Evolutionary conservation across 2,888 invertebrate species (phyloP).

Genomic region (Drosophila colorata): DNA sequence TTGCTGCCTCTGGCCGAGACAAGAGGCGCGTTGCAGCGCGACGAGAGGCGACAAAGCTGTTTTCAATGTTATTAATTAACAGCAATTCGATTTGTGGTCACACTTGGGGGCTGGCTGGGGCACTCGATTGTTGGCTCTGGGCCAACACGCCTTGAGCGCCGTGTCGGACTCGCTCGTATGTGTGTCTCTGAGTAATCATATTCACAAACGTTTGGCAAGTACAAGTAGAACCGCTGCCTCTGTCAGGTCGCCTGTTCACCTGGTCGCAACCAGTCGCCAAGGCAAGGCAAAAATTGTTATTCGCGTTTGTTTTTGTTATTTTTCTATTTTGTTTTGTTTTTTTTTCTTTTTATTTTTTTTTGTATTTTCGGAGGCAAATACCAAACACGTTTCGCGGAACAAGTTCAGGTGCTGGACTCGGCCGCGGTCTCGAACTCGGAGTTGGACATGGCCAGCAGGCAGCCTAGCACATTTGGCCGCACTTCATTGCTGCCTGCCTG

Average conservation of each 20-base stretch:
- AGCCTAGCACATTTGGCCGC: conserved; percentile 41
- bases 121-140: conserved; percentile 54
- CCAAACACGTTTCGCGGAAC: conserved; percentile 76
- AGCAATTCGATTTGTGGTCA: conserved; percentile 74
- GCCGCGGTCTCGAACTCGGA: conserved; percentile 28
- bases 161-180: conserved; percentile 19
- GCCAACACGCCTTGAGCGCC: conserved; percentile 32
- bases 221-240: conserved; percentile 53
- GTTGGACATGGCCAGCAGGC: conserved; percentile 44
- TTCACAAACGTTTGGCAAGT: conserved; percentile 60
- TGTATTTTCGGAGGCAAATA: conserved; percentile 63
- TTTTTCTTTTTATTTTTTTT: conserved; percentile 22
- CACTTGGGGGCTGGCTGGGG: conserved; percentile 59
- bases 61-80: conserved; percentile 71
- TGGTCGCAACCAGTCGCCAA: conserved; percentile 66
- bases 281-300: conserved; percentile 35
- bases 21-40: neutral
- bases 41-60: conserved; percentile 55
- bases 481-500: conserved; percentile 36
- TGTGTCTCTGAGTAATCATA: conserved; percentile 56
- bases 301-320: conserved; percentile 30
- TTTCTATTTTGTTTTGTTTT: conserved; percentile 18
- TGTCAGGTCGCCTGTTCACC: conserved; percentile 60
- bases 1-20: conserved; percentile 1
- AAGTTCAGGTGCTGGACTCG: conserved; percentile 67